Percentiles rank a stretch among this genome's conserved stretches.
These are phyloP conservation scores for Anoncus sp. DNA, from an alignment of 2,888 invertebrate species.

Conservation along the genomic window DNA sequence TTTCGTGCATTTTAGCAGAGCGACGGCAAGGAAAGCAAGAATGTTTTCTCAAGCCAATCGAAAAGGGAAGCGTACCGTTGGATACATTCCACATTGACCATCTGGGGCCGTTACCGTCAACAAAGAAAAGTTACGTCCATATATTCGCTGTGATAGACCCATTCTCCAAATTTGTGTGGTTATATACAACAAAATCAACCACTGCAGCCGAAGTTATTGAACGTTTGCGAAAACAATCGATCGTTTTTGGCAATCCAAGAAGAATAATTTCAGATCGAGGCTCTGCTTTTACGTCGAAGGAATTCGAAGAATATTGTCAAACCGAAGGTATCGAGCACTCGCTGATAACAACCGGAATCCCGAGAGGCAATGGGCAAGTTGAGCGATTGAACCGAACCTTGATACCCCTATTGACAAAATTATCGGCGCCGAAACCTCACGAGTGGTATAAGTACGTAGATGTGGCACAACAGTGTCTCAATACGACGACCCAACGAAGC, in stretches of 20 bases:
- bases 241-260: conserved; percentile 78
- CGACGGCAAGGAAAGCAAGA: conserved; percentile 73
- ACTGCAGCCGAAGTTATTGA: conserved; percentile 72
- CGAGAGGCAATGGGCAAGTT: conserved; percentile 62
- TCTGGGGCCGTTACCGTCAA: conserved; percentile 70
- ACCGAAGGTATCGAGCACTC: conserved; percentile 74
- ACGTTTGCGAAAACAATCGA: conserved; percentile 72
- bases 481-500: conserved; percentile 68
- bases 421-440: conserved; percentile 70
- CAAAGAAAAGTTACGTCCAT: conserved; percentile 31
- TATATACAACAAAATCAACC: conserved; percentile 71
- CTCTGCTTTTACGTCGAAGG: conserved; percentile 76
- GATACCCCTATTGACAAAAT: conserved; percentile 74
- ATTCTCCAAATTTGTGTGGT: conserved; percentile 72
- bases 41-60: conserved; percentile 72
- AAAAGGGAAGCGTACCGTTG: conserved; percentile 72
- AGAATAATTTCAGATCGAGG: conserved; percentile 77
- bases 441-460: conserved; percentile 72
- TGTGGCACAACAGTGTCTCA: conserved; percentile 66
- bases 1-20: conserved; percentile 55
- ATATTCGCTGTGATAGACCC: conserved; percentile 29
- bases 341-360: conserved; percentile 71
- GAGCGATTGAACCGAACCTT: conserved; percentile 73
- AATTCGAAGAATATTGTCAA: conserved; percentile 76
- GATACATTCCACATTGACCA: conserved; percentile 76